Base-by-base conservation (phyloP, 2,113 vertebrate species). In the Geococcyx californianus region DNA sequence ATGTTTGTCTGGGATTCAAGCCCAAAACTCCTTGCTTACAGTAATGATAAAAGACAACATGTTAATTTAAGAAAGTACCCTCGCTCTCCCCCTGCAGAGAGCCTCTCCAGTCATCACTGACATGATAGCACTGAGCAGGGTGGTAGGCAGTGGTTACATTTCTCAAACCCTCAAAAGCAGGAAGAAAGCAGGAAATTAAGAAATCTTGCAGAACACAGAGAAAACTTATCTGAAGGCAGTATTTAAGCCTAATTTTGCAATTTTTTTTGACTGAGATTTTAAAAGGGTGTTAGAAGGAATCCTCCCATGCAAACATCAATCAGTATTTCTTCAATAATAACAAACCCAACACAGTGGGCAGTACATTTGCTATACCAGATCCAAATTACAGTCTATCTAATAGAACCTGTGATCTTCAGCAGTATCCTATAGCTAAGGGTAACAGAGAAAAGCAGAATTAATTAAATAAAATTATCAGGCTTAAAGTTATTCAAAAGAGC, bases 21-120 rank as follows among this genome's bases (percentile, higher is more conserved):
- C 54, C 73, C 62, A 85, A 68, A 95, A 95, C 76, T 82, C 84
- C 66, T 80, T 73, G 31, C 77, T 89, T 82, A 89, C n/a, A 84
- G 49, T 74, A 38, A 87, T 49, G 45, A 75, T 69, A 94, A 93
- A 94, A 94, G 84, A 34, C 44, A 84, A 84, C 33, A 38, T 16
- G 54, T 67, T 81, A 93, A 73, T 95, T 92, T 81, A 95, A 90
- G 54, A 47, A 84, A 25, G 19, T 38, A 63, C 16, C 40, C 36
- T 80, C 63, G 20, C 36, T 28, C 56, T 59, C 36, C 13, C 34
- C 64, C 38, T 70, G 42, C 60, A 87, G 11, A 31, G 55, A 88
- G 72, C 36, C 67, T 60, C 56, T 74, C 79, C 69, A 38, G 0
- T 40, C 69, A 75, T 28, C 34, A 52, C 56, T 33, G 31, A 70